Conservation (phyloP, 64 coral and sea anemone species). For the Stylophora pistillata region DNA sequence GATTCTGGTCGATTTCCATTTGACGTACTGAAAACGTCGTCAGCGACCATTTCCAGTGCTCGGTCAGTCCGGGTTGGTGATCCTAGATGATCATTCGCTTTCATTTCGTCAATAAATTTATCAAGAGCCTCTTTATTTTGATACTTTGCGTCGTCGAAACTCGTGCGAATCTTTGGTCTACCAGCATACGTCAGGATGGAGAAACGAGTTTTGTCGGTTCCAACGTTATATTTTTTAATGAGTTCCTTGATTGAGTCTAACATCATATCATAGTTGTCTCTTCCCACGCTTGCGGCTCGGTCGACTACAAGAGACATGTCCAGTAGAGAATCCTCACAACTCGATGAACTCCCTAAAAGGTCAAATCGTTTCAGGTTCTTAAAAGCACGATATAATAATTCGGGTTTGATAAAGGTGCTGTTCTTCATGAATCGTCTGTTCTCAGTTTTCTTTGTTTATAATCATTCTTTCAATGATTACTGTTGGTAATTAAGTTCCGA, state of each 20-base stretch:
- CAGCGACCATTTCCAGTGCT: constrained; percentile 6
- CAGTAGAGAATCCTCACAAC: neutral
- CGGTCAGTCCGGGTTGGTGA: constrained; percentile 29
- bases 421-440: too few species aligned
- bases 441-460: too few species aligned
- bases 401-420: too few species aligned
- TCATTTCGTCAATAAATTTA: neutral
- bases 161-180: neutral
- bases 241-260: neutral
- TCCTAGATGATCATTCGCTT: neutral
- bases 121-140: neutral
- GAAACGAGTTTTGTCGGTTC: neutral
- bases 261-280: neutral
- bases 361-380: too few species aligned
- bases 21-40: neutral
- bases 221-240: neutral
- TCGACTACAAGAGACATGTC: constrained; percentile 2
- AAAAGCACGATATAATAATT: too few species aligned
- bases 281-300: neutral
- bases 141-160: neutral
- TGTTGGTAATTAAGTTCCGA: too few species aligned
- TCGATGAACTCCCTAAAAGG: neutral
- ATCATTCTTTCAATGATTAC: too few species aligned
- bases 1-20: constrained; percentile 32
- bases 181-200: neutral